Conservation (phyloP, 2,797 vertebrate genomes). For the Coregonus suidteri region DNA sequence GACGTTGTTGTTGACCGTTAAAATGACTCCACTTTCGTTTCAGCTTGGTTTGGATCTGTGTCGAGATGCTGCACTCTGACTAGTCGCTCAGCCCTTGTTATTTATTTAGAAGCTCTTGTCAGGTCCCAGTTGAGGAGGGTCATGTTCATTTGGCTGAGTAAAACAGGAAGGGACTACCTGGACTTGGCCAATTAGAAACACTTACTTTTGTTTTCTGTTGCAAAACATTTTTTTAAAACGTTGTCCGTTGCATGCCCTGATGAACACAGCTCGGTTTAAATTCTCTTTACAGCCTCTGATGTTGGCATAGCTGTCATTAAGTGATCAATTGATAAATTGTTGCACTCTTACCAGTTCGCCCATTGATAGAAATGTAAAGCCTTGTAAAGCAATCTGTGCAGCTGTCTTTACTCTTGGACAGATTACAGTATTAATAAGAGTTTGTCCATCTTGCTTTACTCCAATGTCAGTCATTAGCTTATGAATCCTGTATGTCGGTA, state of each 20-base stretch:
- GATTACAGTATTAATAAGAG: not conserved
- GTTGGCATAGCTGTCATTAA: conserved; percentile 32
- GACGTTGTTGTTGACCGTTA: conserved; percentile 43
- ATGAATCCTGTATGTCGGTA: conserved; percentile 61
- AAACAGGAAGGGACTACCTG: not conserved
- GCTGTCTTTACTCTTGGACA: conserved; percentile 6
- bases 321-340: not conserved
- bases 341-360: conserved; percentile 18
- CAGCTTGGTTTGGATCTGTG: conserved; percentile 23
- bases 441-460: not conserved
- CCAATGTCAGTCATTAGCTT: not conserved
- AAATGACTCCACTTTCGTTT: conserved; percentile 39
- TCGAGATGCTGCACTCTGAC: conserved; percentile 52
- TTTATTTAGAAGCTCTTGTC: conserved; percentile 60
- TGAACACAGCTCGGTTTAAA: conserved; percentile 26
- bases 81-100: conserved; percentile 48
- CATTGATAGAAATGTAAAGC: conserved; percentile 15
- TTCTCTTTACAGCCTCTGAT: conserved; percentile 19
- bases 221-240: not conserved
- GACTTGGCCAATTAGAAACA: not conserved
- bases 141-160: not conserved
- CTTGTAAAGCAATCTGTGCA: conserved; percentile 24
- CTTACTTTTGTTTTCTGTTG: not conserved
- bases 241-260: not conserved
- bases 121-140: conserved; percentile 32